Conservation (phyloP, 1,140 invertebrate species). For the Apocrypta bakeri region DNA sequence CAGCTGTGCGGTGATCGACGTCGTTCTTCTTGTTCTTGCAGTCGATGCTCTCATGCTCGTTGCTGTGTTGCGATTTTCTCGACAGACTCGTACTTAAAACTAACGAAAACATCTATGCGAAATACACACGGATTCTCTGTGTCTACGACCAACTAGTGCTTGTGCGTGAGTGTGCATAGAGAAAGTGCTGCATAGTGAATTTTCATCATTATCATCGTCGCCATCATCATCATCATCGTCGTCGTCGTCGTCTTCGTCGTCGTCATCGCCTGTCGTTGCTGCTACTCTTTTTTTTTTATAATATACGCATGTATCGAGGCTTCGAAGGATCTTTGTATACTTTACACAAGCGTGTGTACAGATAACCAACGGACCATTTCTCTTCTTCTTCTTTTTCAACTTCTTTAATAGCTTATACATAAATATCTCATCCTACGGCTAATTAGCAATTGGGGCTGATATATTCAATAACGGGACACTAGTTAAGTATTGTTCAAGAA, state of each 20-base stretch:
- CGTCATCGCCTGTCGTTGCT: background rate
- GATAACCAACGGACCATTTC: background rate
- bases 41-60: background rate
- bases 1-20: constrained; percentile 24
- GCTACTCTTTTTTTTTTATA: background rate
- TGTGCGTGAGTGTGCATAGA: constrained; percentile 7
- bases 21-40: background rate
- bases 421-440: constrained; percentile 4
- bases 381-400: constrained; percentile 1
- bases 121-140: background rate
- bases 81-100: background rate
- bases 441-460: background rate
- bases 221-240: background rate
- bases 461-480: no score
- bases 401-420: constrained; percentile 7
- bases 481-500: no score
- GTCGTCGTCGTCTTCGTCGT: background rate
- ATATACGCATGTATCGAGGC: background rate
- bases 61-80: background rate
- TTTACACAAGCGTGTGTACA: background rate
- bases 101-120: background rate
- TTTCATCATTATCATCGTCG: background rate
- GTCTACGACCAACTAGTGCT: background rate
- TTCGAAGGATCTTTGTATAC: background rate
- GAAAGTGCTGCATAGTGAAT: background rate